These are phyloP conservation scores for Micrasema minimum DNA, from an alignment of 1,140 invertebrate species.

Conservation along the genomic window DNA sequence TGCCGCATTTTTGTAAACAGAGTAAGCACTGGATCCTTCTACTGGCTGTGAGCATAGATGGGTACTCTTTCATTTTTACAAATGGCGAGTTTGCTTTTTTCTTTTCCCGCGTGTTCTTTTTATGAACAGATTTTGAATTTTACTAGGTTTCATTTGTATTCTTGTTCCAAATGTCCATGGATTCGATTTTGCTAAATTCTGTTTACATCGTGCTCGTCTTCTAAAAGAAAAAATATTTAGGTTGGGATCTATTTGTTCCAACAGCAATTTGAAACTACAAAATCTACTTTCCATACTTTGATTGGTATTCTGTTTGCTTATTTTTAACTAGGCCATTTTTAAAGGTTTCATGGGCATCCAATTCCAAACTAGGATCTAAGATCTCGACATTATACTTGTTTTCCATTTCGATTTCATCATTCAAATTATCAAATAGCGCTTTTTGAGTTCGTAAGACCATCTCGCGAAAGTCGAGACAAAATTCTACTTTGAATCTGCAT, in stretches of 20 bases:
- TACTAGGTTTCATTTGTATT: too few relatives aligned
- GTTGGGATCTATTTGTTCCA: constrained; percentile 3
- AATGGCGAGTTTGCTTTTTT: constrained; percentile 20
- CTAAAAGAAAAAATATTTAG: not conserved
- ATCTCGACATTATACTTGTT: constrained; percentile 12
- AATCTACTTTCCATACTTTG: not conserved
- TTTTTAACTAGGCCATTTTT: not conserved
- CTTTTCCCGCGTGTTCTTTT: constrained; percentile 10
- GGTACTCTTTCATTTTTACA: constrained; percentile 32
- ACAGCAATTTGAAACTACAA: constrained; percentile 2
- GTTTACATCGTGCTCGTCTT: not conserved
- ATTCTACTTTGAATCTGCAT: constrained; percentile 50
- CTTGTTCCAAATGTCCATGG: not conserved
- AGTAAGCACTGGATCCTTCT: constrained; percentile 45
- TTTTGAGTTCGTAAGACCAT: constrained; percentile 46
- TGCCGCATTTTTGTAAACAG: constrained; percentile 43
- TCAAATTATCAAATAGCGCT: constrained; percentile 35
- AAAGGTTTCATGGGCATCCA: not conserved
- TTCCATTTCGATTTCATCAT: constrained; percentile 9
- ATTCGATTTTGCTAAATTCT: not conserved
- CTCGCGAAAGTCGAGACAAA: constrained; percentile 42
- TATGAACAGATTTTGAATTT: not conserved
- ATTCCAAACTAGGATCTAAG: not conserved
- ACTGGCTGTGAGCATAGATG: constrained; percentile 33
- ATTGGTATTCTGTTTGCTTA: too few relatives aligned